Percentiles rank a stretch among this genome's conserved stretches.
Evolutionary conservation across 2,113 vertebrate genomes (phyloP).

Genomic region (Tauraco erythrolophus): DNA sequence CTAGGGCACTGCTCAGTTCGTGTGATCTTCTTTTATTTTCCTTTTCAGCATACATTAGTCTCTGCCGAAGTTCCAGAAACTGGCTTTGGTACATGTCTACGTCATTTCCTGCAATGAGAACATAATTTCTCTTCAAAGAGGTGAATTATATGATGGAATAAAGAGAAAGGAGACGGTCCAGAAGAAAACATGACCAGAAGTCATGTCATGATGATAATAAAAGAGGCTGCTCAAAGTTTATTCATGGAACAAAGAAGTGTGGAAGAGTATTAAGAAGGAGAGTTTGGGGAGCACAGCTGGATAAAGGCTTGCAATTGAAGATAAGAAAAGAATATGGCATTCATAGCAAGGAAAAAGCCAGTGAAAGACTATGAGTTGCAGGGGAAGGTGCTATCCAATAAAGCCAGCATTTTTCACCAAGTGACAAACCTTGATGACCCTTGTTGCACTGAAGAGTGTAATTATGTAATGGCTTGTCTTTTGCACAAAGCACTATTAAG

Average conservation of each 20-base stretch:
- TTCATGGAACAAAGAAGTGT: not conserved
- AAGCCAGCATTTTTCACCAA: not conserved
- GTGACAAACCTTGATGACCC: not conserved
- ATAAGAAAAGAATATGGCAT: not conserved
- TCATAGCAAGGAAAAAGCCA: not conserved
- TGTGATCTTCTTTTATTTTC: constrained; percentile 64
- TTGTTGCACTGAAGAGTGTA: not conserved
- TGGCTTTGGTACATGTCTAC: constrained; percentile 52
- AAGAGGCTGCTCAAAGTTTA: not conserved
- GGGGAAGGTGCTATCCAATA: not conserved
- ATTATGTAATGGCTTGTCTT: not conserved
- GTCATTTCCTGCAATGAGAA: constrained; percentile 65
- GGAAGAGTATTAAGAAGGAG: not conserved
- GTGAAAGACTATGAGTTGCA: not conserved
- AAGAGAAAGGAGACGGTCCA: not conserved
- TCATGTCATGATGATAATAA: not conserved
- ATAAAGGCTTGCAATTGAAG: not conserved
- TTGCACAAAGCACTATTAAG: not conserved
- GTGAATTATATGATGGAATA: not conserved
- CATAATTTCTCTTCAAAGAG: not conserved
- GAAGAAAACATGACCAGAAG: not conserved
- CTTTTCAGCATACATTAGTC: constrained; percentile 71
- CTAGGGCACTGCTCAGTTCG: constrained; percentile 67
- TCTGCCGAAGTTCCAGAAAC: constrained; percentile 74
- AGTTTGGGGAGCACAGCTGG: not conserved